Base-by-base conservation (phyloP, 2,113 vertebrate species). In the Genyomyrus donnyi region DNA sequence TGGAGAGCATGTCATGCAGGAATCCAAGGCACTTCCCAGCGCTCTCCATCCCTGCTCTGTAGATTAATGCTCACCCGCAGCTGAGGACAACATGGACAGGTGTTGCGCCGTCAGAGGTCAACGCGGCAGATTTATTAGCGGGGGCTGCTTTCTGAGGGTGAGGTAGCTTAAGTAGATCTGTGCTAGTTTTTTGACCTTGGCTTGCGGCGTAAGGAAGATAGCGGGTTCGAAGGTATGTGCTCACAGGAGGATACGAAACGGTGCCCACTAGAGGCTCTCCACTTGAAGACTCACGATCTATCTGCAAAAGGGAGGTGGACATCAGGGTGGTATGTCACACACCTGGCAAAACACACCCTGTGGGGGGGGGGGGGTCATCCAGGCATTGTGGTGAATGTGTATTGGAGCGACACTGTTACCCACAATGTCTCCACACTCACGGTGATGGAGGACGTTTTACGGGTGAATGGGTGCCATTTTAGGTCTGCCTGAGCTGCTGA, bases 11-110 rank as follows among this genome's bases (percentile, higher is more conserved):
- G 42, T 50, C 7, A 45, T 5, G 6, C 24, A 42, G 70, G 88
- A 17, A 9, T 48, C 66, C 46, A 5, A 70, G 15, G 17, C 42
- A 42, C 39, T 27, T 42, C 56, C 9, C 27, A 2, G 0, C 21
- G 5, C 83, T 8, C 21, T 8, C 83, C 24, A n/a, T 66, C 80
- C 11, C 21, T 31, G n/a, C 3, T 52, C 42, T 45, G 48, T 39
- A 35, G 80, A 90, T 90, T 87, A 70, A 48, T 27, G 83, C 89
- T 85, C 50, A 85, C 89, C 84, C 31, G 89, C 84, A 0, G 56
- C 45, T 35, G 17, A 11, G 17, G n/a, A 39, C 53, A 42, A 27
- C 89, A 66, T 31, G n/a, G 83, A 70, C 89, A 90, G 89, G 88
- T 88, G 87, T 89, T 77, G 45, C 45, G 21, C 83, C 35, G 89